A percentile compares a stretch with the other conserved stretches of the same genome.
These are phyloP conservation scores for Uromys caudimaculatus DNA, from an alignment of 2,797 vertebrate species.

Conservation along the genomic window DNA sequence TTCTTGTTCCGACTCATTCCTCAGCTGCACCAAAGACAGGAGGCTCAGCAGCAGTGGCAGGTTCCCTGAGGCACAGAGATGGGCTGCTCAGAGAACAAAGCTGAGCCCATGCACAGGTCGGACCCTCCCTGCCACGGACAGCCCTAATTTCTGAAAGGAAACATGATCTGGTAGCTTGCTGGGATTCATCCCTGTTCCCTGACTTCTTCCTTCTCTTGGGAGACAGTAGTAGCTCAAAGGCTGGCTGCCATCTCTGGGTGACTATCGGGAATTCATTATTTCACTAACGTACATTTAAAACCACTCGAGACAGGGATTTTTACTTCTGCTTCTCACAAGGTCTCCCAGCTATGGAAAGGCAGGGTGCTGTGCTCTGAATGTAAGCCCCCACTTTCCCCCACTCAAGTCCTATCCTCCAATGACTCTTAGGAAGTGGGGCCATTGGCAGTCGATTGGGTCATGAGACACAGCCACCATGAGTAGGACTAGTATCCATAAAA, in stretches of 20 bases:
- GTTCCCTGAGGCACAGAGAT: conserved; percentile 78
- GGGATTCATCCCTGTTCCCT: neutral
- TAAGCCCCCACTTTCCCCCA: neutral
- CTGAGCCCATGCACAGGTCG: neutral
- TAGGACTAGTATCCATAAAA: neutral
- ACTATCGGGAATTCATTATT: conserved; percentile 20
- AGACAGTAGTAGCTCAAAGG: neutral
- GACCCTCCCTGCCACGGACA: neutral
- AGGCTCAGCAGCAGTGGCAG: conserved; percentile 91
- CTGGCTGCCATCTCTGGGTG: neutral
- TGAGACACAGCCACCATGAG: neutral
- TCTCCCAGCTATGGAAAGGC: neutral
- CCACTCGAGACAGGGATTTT: neutral
- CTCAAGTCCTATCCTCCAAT: neutral
- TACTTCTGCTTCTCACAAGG: neutral
- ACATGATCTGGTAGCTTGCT: neutral
- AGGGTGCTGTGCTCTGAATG: neutral
- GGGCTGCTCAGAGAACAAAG: conserved; percentile 55
- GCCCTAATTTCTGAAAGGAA: neutral
- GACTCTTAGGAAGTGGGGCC: neutral
- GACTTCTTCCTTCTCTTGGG: neutral
- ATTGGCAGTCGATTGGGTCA: neutral
- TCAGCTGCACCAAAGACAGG: conserved; percentile 91
- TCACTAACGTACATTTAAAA: conserved; percentile 43
- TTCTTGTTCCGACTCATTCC: conserved; percentile 85